Evolutionary conservation across 2,113 vertebrate genomes (phyloP).

Genomic region (Kryptolebias marmoratus): DNA sequence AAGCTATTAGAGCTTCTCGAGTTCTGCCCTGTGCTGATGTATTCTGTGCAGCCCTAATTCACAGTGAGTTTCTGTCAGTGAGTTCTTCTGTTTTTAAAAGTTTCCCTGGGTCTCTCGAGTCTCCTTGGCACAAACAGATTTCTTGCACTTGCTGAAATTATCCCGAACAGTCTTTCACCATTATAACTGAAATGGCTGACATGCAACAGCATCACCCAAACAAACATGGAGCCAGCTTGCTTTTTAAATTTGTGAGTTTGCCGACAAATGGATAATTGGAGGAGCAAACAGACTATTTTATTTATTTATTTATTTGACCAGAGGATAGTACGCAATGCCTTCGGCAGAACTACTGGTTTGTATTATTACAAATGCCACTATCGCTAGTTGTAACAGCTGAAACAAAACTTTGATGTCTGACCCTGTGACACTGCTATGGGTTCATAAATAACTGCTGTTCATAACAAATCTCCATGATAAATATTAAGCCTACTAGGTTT

Average conservation of each 20-base stretch:
- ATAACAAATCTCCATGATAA: constrained; percentile 30
- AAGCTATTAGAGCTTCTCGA: neutral
- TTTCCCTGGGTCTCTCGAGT: neutral
- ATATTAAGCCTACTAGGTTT: constrained; percentile 15
- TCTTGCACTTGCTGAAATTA: neutral
- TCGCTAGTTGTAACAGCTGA: neutral
- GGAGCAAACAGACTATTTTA: no score
- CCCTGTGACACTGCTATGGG: neutral
- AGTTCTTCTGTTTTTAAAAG: neutral
- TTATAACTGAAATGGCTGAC: neutral
- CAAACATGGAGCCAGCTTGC: neutral
- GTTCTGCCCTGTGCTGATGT: neutral
- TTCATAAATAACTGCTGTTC: constrained; percentile 6
- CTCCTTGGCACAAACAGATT: neutral
- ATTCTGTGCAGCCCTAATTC: neutral
- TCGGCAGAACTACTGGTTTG: neutral
- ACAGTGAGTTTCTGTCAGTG: neutral
- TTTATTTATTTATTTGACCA: neutral
- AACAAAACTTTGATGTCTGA: neutral
- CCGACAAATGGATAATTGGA: no score
- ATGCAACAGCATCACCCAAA: neutral
- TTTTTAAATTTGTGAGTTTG: neutral
- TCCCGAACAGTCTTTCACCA: neutral
- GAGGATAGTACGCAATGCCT: neutral
- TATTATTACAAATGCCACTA: constrained; percentile 19